Evolutionary conservation across 2,113 vertebrate genomes (phyloP).

Genomic region (Siphamia tubifer): DNA sequence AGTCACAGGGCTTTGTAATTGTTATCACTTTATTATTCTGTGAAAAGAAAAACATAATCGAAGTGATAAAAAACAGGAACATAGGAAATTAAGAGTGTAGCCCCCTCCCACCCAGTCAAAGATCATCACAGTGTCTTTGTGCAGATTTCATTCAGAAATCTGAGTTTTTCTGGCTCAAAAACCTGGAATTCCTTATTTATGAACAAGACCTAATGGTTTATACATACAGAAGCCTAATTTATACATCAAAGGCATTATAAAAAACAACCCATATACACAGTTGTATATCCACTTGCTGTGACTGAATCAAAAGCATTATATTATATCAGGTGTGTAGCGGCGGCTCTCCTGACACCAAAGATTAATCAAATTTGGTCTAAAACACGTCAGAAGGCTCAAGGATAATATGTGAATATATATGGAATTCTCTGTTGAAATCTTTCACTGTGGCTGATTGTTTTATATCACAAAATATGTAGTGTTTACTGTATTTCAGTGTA

Average conservation of each 20-base stretch:
- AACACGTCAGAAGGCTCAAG: not conserved
- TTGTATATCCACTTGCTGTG: not conserved
- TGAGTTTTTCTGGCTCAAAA: not conserved
- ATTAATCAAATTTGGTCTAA: slow-evolving; percentile 8
- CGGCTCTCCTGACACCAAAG: not conserved
- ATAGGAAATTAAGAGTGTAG: too few species aligned
- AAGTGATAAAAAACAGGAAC: too few species aligned
- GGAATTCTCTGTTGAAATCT: not conserved
- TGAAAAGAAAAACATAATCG: too few species aligned
- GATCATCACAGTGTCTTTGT: not conserved
- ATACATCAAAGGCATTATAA: not conserved
- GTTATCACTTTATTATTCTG: too few species aligned
- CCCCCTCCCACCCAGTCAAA: too few species aligned
- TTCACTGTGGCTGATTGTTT: not conserved
- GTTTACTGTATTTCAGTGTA: not conserved
- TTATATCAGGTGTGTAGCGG: not conserved
- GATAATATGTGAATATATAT: not conserved
- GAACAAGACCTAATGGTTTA: not conserved
- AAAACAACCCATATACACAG: not conserved
- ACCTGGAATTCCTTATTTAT: not conserved
- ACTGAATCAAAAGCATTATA: not conserved
- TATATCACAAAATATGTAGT: not conserved
- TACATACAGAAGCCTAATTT: not conserved
- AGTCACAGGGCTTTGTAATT: too few species aligned
- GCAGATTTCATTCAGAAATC: too few species aligned